Evolutionary conservation across 1,140 invertebrate species (phyloP).

Genomic region (Heliconius himera): DNA sequence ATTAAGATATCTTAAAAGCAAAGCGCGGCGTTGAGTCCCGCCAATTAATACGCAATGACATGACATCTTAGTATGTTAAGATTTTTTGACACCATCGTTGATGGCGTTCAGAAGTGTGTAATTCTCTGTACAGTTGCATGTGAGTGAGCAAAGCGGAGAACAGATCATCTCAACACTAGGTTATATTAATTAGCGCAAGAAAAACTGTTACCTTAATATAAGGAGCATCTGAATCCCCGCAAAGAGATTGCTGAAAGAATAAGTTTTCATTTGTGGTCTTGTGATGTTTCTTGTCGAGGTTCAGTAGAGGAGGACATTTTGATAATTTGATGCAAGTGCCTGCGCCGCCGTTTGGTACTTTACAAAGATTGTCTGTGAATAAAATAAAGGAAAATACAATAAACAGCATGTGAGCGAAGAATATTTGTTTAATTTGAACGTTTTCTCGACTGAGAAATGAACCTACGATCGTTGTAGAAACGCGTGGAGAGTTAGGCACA

Average conservation of each 20-base stretch:
- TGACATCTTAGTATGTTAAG: too few species aligned
- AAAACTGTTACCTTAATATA: slow-evolving; percentile 39
- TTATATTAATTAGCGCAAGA: neutral
- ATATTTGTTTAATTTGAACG: too few species aligned
- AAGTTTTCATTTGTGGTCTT: slow-evolving; percentile 37
- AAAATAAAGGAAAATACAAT: slow-evolving; percentile 8
- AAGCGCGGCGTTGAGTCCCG: too few species aligned
- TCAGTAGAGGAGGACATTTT: slow-evolving; percentile 39
- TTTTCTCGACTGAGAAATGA: too few species aligned
- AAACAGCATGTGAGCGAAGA: too few species aligned
- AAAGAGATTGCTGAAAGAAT: slow-evolving; percentile 41
- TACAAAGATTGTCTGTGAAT: slow-evolving; percentile 41
- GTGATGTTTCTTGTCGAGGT: slow-evolving; percentile 36
- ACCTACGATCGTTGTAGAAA: too few species aligned
- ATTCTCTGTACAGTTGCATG: neutral
- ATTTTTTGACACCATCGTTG: too few species aligned
- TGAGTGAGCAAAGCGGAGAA: neutral
- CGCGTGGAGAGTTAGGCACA: too few species aligned
- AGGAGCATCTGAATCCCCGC: slow-evolving; percentile 23
- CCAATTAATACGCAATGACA: too few species aligned
- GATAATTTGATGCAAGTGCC: slow-evolving; percentile 39
- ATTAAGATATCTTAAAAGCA: too few species aligned
- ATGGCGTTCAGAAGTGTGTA: neutral
- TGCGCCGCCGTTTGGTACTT: slow-evolving; percentile 43
- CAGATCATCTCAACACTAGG: neutral